Evolutionary conservation across 2,797 vertebrate species (phyloP).

Genomic region (Carcharodon carcharias): DNA sequence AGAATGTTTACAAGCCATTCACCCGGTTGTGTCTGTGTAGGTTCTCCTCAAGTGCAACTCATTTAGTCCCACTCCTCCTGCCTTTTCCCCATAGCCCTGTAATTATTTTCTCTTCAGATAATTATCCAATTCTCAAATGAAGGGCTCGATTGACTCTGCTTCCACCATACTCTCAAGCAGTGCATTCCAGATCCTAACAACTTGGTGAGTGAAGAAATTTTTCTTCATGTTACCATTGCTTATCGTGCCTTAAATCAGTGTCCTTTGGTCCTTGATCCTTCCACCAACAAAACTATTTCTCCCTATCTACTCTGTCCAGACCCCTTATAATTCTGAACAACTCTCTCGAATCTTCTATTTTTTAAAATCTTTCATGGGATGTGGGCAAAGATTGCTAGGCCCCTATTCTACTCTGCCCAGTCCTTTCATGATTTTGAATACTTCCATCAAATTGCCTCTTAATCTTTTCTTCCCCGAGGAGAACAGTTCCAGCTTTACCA

Average conservation of each 20-base stretch:
- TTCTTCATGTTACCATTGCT: neutral
- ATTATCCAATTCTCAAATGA: neutral
- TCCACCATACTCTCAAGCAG: neutral
- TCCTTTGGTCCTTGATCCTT: neutral
- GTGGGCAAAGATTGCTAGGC: too few species aligned
- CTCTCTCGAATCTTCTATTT: neutral
- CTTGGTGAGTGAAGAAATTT: neutral
- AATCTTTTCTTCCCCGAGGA: neutral
- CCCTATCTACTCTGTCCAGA: neutral
- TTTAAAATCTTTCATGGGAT: too few species aligned
- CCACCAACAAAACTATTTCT: neutral
- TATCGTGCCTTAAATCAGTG: neutral
- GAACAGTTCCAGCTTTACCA: neutral
- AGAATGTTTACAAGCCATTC: neutral
- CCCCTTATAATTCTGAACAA: neutral
- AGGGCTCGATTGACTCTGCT: neutral
- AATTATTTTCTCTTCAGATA: neutral
- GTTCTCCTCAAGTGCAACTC: neutral
- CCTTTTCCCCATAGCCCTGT: neutral
- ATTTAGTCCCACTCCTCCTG: neutral
- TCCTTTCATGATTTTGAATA: too few species aligned
- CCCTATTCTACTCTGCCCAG: too few species aligned
- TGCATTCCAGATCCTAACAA: neutral
- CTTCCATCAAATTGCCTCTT: neutral
- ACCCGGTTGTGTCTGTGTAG: neutral